phyloP scores from a whole-genome alignment of 2,797 vertebrate species.

The Agapornis canus region DNA sequence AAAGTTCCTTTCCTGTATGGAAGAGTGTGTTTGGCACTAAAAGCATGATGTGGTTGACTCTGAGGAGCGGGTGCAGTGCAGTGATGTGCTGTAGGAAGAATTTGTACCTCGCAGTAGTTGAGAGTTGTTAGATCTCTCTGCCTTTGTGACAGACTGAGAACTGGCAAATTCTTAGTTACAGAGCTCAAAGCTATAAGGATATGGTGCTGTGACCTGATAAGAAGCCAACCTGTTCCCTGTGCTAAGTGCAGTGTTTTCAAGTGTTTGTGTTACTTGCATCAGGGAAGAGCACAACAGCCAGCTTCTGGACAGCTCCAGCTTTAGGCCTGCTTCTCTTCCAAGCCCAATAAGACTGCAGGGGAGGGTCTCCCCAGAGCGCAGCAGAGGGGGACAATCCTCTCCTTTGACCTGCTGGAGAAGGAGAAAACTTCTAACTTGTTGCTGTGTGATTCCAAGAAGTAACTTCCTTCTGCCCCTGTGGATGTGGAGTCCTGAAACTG shows the following conservation, averaged over 20 bases:
- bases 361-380: background rate
- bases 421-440: background rate
- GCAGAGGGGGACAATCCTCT: background rate
- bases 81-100: background rate
- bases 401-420: background rate
- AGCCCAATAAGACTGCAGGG: background rate
- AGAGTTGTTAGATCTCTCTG: background rate
- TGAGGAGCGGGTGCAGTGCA: background rate
- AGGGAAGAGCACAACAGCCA: background rate
- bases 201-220: no score
- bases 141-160: background rate
- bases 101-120: no score
- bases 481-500: background rate
- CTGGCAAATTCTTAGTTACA: background rate
- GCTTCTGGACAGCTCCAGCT: background rate
- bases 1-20: background rate
- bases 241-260: background rate
- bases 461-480: rapidly evolving
- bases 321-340: background rate
- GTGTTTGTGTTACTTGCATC: background rate
- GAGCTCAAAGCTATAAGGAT: background rate
- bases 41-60: rapidly evolving
- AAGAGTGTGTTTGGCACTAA: background rate
- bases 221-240: background rate
- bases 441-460: background rate